These are phyloP conservation scores for Oscheius sp. DNA, from an alignment of 2,888 invertebrate genomes.

Conservation along the genomic window DNA sequence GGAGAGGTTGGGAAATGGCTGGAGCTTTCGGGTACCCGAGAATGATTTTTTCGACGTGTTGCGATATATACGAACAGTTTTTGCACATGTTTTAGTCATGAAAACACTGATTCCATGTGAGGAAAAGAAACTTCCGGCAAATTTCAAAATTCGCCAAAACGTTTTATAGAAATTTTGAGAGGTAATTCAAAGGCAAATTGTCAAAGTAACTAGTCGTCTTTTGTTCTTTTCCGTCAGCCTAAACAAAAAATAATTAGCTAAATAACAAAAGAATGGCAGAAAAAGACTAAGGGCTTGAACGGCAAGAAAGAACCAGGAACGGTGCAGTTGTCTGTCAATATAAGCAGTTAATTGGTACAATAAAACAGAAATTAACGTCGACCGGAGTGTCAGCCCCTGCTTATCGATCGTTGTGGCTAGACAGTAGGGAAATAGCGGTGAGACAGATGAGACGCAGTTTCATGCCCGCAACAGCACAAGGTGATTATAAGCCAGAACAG, in stretches of 20 bases:
- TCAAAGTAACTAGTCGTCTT: too few relatives aligned
- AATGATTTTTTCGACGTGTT: too few relatives aligned
- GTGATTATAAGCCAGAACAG: conserved; percentile 31
- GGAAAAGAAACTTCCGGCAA: neutral
- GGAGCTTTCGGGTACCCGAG: neutral
- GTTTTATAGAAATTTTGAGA: too few relatives aligned
- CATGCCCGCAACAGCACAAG: conserved; percentile 33
- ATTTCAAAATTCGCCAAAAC: neutral
- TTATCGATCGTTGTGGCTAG: conserved; percentile 30
- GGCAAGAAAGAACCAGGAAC: neutral
- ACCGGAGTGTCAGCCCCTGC: conserved; percentile 33
- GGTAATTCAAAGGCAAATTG: too few relatives aligned
- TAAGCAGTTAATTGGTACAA: conserved; percentile 31
- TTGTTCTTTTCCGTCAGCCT: neutral
- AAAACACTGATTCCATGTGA: neutral
- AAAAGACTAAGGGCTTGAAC: neutral
- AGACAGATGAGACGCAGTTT: conserved; percentile 28
- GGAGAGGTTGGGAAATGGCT: neutral
- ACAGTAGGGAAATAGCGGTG: neutral
- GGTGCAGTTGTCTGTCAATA: conserved; percentile 14
- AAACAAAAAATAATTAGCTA: neutral
- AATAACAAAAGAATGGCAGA: conserved; percentile 4
- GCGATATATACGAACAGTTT: too few relatives aligned
- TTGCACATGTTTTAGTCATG: too few relatives aligned
- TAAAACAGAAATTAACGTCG: conserved; percentile 36